Base-by-base conservation (phyloP, 92 coral and sea anemone genomes). In the Epizoanthus ramosus region DNA sequence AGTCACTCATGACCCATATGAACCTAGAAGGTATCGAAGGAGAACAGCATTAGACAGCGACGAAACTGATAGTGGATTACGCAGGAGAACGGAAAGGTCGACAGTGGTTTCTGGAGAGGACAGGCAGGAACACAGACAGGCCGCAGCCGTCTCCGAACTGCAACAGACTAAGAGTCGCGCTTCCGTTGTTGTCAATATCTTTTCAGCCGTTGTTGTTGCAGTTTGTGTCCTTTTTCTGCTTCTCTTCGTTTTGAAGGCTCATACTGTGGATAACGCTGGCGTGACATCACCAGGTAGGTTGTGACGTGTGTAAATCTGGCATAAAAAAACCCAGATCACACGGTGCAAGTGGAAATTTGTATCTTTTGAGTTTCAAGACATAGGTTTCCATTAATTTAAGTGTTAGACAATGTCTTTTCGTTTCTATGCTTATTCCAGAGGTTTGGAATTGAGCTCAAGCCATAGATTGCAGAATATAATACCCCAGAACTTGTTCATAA, bases 231-330 rank as follows among this genome's bases (percentile, higher is more conserved):
- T 76, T 76, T 3, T 76, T 8, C 39, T 76, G 81, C 43, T 76
- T 76, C 69, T 50, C 19, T 76, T 59, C 47, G 70, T 70, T 19
- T 35, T 59, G 12, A 68, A 76, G 23, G 18, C 58, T 21, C 68
- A 57, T 1, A 33, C 70, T 73, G 35, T 73, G 61, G 79, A 50
- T 5, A 47, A 21, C 28, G 41, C 64, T 76, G 81, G 68, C 69
- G 81, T 76, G 57, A 76, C 81, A 37, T 60, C 81, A 31, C 81
- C 21, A 60, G 81, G 81, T 76, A 76, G 22, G 69, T 41, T 31
- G 69, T 76, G 66, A 60, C 50, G 9, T 43, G 50, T 43, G 50
- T 7, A 43, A 43, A 43, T 43, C 50, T 43, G 47, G 47, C 8
- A 4, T 4, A 41, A 41, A 41, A 41, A 41, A 41, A 41, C 47